Evolutionary conservation across 92 coral and sea anemone genomes (phyloP), one percentile per base, ranked within the genome.

Genomic region (Phymanthus crucifer): DNA sequence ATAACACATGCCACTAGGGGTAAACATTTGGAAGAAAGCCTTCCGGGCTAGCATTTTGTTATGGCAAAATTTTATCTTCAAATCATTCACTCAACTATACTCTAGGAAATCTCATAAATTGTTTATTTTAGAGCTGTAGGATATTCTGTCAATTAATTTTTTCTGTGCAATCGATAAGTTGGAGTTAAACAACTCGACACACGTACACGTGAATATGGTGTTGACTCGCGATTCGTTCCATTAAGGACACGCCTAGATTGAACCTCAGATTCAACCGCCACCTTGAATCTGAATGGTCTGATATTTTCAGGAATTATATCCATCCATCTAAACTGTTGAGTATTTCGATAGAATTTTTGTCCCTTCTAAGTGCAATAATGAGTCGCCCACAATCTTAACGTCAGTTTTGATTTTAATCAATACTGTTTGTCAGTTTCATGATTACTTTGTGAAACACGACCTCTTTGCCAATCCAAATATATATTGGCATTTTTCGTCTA

Each of bases 61-160:
- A 19, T 37, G n/a, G 23, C 47, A 57, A 52, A 56, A 16, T 37
- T 54, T 45, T 57, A 33, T 65, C 65, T 38, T 3, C 70, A 71
- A 35, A 45, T 45, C 52, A 40, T 38, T 36, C 75, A 71, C 46
- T 71, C 29, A 40, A 71, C 56, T 71, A 40, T 40, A 65, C 58
- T 47, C 46, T 61, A 34, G 81, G 81, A 61, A 58, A 77, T 74
- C 56, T 54, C 29, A 57, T 61, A 40, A 23, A 24, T 31, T 64
- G 81, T 77, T 77, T 77, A 77, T 61, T 58, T 77, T 61, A 57
- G 12, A 32, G 17, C 81, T 1, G 72, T 77, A 24, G 57, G 81
- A 50, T 61, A 37, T 65, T 61, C 35, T 64, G 31, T 48, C 45
- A 77, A 77, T 58, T 23, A 54, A 19, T 64, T 77, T 34, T 56